Evolutionary conservation across 2,113 vertebrate species (phyloP), one percentile per base, ranked within the genome.

Genomic region (Bettongia penicillata): DNA sequence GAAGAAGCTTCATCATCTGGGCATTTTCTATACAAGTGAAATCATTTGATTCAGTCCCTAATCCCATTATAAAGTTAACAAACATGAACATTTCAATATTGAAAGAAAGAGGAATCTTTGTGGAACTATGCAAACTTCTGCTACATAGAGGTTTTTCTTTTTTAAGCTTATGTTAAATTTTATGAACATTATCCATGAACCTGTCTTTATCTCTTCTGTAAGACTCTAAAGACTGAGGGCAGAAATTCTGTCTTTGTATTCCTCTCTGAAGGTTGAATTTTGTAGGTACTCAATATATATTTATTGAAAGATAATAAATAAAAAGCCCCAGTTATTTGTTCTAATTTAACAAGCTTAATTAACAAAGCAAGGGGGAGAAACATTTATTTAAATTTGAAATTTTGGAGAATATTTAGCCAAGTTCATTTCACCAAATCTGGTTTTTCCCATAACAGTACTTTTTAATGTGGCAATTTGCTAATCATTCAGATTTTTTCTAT

Each of bases 341-440:
- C n/a, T 68, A 37, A 37, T 57, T 51, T 93, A 92, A 37, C 14
- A 50, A 50, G 25, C 26, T 31, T 49, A 91, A 91, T 43, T 91
- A 55, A 16, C n/a, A n/a, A 92, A 92, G 12, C 91, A 48, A 57
- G 31, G 48, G 53, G 31, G 14, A 57, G 53, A 43, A 22, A 84
- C 5, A 84, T 43, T 6, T 16, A 77, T n/a, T 77, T 77, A 77
- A 77, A 77, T 77, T 94, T 43, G 50, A 26, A 3, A 49, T 68
- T 6, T 91, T 14, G 16, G 3, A 53, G 12, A 52, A 61, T 90
- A 47, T 47, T 55, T 28, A 47, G 0, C 24, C 53, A 47, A 61
- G 25, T 51, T 92, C 55, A 68, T 93, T 91, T 94, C 31, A 91
- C 28, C 37, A 37, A 91, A 92, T 92, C 28, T 43, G 8, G 77